These are phyloP conservation scores for Thera britannica DNA, from an alignment of 2,888 invertebrate species.

Conservation along the genomic window DNA sequence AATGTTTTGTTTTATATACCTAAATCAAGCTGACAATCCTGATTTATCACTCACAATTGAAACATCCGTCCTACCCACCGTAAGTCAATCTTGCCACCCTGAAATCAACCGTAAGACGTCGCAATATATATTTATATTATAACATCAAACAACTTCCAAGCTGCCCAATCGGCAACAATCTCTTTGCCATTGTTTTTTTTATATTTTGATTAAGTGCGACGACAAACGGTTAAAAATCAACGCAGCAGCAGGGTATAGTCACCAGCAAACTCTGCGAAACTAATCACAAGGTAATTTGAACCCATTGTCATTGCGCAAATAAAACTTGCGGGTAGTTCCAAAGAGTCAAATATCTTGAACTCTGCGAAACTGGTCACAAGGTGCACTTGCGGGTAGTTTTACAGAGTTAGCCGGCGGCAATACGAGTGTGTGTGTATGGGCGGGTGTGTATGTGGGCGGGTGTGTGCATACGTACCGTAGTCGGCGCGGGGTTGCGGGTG, in stretches of 20 bases:
- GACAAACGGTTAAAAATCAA: slow-evolving; percentile 2
- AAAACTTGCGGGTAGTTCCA: neutral
- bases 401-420: slow-evolving; percentile 5
- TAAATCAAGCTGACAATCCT: neutral
- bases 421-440: slow-evolving; percentile 35
- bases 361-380: slow-evolving; percentile 1
- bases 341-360: neutral
- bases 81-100: neutral
- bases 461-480: slow-evolving; percentile 90
- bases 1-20: too few relatives aligned
- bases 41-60: neutral
- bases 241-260: neutral
- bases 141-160: neutral
- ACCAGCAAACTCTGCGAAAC: neutral
- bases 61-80: slow-evolving; percentile 17
- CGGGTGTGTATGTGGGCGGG: slow-evolving; percentile 36
- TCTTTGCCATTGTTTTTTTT: too few relatives aligned
- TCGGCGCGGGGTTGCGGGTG: slow-evolving; percentile 91
- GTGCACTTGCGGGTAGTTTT: neutral
- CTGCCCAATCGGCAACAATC: too few relatives aligned
- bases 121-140: neutral
- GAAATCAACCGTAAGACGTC: neutral
- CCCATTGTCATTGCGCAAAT: too few relatives aligned
- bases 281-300: neutral
- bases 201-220: neutral